Conservation (phyloP, 2,113 vertebrate species). For the Festucalex cinctus region DNA sequence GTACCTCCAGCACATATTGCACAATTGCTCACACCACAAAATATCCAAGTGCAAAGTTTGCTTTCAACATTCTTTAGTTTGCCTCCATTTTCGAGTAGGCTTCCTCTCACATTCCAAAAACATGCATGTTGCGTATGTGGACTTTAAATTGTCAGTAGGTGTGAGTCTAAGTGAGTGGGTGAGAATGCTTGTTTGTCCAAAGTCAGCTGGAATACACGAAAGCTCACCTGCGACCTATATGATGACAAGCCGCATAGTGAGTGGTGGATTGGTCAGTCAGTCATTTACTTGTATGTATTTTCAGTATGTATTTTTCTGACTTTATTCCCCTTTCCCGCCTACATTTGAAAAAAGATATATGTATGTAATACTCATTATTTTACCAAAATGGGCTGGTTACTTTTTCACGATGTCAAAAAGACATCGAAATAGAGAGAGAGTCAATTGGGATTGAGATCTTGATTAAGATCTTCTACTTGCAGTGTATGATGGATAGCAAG, state of each 20-base stretch:
- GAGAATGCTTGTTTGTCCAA: too few relatives aligned
- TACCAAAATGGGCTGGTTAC: background rate
- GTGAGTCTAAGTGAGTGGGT: too few relatives aligned
- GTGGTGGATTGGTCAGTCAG: background rate
- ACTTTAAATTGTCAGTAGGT: too few relatives aligned
- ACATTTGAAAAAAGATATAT: background rate
- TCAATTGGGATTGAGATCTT: too few relatives aligned
- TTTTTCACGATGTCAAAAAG: too few relatives aligned
- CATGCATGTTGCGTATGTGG: too few relatives aligned
- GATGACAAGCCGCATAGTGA: background rate
- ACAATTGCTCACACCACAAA: conserved; percentile 23
- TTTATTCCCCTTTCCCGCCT: background rate
- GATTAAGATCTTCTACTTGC: too few relatives aligned
- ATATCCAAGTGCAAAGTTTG: background rate
- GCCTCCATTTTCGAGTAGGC: too few relatives aligned
- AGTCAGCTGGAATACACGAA: too few relatives aligned
- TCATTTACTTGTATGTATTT: background rate
- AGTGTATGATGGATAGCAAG: too few relatives aligned
- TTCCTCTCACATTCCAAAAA: too few relatives aligned
- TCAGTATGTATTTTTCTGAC: background rate
- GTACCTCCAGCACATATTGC: conserved; percentile 40
- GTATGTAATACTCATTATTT: background rate
- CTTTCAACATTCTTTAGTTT: background rate
- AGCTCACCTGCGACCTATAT: background rate
- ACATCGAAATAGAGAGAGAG: too few relatives aligned